phyloP scores from a whole-genome alignment of 2,888 invertebrate genomes.

The Camponotus fellah region DNA sequence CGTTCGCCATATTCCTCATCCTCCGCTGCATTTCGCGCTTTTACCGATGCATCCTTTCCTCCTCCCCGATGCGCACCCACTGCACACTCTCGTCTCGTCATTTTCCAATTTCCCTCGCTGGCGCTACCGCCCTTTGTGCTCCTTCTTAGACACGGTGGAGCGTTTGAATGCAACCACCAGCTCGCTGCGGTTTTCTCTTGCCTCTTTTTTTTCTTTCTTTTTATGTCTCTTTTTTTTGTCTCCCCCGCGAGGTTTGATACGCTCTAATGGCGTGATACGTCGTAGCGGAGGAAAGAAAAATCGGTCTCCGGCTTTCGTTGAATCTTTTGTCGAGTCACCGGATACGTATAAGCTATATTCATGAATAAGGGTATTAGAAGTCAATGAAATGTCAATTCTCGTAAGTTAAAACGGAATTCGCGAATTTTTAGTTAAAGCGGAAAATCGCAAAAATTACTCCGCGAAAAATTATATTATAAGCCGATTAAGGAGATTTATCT shows the following conservation, averaged over 20 bases:
- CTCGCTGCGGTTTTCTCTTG: slow-evolving; percentile 65
- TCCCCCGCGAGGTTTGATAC: slow-evolving; percentile 71
- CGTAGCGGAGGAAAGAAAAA: slow-evolving; percentile 49
- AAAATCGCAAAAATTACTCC: background rate
- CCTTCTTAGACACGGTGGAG: slow-evolving; percentile 74
- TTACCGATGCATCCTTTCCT: slow-evolving; percentile 54
- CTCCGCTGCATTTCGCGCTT: slow-evolving; percentile 35
- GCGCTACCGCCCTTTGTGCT: slow-evolving; percentile 73
- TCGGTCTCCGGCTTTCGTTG: slow-evolving; percentile 63
- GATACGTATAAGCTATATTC: slow-evolving; percentile 18
- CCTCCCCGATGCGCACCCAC: slow-evolving; percentile 63
- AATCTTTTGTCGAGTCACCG: slow-evolving; percentile 62
- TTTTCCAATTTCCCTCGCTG: slow-evolving; percentile 75
- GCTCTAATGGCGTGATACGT: slow-evolving; percentile 71
- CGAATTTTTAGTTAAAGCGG: background rate
- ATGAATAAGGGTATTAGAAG: slow-evolving; percentile 14
- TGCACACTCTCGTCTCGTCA: slow-evolving; percentile 70
- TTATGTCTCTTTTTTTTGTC: slow-evolving; percentile 56
- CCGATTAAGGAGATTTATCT: slow-evolving; percentile 1
- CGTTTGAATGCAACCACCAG: slow-evolving; percentile 76
- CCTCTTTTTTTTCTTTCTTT: slow-evolving; percentile 49
- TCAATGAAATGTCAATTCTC: slow-evolving; percentile 7
- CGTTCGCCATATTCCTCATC: slow-evolving; percentile 21
- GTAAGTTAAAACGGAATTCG: background rate
- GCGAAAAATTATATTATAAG: slow-evolving; percentile 38